Conservation (phyloP, 2,888 invertebrate genomes). For the Agrilus mali region DNA sequence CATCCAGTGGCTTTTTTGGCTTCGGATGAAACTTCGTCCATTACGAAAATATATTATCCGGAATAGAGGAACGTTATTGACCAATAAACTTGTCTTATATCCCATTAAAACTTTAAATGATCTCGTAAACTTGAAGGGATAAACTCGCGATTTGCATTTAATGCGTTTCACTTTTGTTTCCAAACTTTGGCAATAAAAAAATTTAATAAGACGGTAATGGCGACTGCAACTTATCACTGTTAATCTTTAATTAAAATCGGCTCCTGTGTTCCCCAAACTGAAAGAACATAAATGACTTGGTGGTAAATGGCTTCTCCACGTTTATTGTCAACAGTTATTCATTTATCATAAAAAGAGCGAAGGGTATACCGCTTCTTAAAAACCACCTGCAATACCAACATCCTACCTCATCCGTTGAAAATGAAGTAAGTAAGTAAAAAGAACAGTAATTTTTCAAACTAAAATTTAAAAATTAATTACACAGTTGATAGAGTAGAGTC, state of each 20-base stretch:
- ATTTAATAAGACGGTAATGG: conserved; percentile 19
- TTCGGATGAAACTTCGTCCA: conserved; percentile 4
- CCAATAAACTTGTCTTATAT: conserved; percentile 26
- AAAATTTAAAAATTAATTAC: too few relatives aligned
- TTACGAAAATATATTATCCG: conserved; percentile 15
- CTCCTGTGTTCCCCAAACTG: neutral
- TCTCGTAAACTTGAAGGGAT: conserved; percentile 25
- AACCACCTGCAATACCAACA: too few relatives aligned
- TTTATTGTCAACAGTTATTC: too few relatives aligned
- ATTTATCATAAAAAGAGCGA: too few relatives aligned
- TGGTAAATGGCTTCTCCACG: too few relatives aligned
- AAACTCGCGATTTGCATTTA: conserved; percentile 30
- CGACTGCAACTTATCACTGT: neutral
- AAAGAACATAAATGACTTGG: too few relatives aligned
- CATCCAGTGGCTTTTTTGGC: too few relatives aligned
- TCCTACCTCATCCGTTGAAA: too few relatives aligned
- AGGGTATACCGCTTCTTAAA: too few relatives aligned
- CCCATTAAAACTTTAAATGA: conserved; percentile 27
- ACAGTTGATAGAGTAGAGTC: too few relatives aligned
- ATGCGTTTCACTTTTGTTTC: conserved; percentile 22
- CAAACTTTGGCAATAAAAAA: conserved; percentile 19
- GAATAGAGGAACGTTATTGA: conserved; percentile 23
- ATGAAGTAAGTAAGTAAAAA: too few relatives aligned
- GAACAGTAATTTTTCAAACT: too few relatives aligned
- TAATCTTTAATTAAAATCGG: conserved; percentile 1